Evolutionary conservation across 2,797 vertebrate genomes (phyloP).

Genomic region (Crocodylus rhombifer): DNA sequence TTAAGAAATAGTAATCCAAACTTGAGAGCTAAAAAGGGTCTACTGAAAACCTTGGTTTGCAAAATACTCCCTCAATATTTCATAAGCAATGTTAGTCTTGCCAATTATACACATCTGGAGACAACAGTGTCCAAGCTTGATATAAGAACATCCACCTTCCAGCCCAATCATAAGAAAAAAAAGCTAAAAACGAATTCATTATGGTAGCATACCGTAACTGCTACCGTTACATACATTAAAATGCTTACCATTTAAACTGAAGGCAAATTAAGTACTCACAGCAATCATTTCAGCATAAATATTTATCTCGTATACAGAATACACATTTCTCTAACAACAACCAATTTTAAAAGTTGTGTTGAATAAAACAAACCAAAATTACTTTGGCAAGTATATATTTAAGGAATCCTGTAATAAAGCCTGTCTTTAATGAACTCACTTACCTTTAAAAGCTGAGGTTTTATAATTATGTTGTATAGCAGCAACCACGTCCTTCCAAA

Average conservation of each 20-base stretch:
- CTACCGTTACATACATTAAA: neutral
- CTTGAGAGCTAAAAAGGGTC: accelerated
- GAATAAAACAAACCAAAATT: neutral
- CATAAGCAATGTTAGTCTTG: neutral
- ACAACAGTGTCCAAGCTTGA: neutral
- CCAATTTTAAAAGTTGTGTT: neutral
- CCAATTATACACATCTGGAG: neutral
- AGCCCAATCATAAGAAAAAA: accelerated
- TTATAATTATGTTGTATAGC: slow-evolving; percentile 97
- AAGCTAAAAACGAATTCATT: neutral
- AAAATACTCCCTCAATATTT: neutral
- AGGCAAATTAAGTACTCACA: neutral
- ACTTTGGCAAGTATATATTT: neutral
- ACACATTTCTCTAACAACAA: neutral
- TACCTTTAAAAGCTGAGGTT: slow-evolving; percentile 96
- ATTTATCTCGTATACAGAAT: neutral
- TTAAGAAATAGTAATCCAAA: neutral
- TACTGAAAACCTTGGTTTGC: neutral
- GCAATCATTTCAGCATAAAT: neutral
- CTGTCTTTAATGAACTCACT: slow-evolving; percentile 40
- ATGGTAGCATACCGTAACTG: neutral
- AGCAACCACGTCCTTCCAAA: slow-evolving; percentile 96
- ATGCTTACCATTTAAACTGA: neutral
- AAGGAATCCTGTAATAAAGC: neutral
- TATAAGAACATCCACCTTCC: neutral